Conservation (phyloP, 1,140 invertebrate species). For the Ceratosolen solmsi region DNA sequence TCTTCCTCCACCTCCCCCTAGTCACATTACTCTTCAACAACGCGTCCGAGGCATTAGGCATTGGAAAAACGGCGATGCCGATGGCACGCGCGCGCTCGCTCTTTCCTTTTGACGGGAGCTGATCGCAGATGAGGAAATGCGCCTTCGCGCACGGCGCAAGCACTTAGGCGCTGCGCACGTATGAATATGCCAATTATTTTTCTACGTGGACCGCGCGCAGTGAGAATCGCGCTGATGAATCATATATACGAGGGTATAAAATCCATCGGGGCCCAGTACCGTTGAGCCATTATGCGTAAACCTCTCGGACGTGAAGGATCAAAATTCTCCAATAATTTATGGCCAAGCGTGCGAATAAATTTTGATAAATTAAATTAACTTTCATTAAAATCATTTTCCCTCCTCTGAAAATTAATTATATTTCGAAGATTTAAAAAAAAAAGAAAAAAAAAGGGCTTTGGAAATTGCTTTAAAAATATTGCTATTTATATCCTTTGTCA, state of each 20-base stretch:
- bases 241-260: constrained; percentile 7
- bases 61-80: not conserved
- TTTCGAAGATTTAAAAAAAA: not conserved
- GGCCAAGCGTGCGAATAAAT: not conserved
- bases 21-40: no score
- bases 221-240: not conserved
- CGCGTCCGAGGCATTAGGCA: not conserved
- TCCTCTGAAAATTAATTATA: not conserved
- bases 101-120: not conserved
- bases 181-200: not conserved
- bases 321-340: constrained; percentile 9
- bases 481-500: not conserved
- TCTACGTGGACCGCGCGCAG: not conserved
- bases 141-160: not conserved
- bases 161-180: not conserved
- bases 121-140: not conserved
- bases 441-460: no score
- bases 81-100: not conserved
- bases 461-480: not conserved
- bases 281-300: not conserved
- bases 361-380: constrained; percentile 9
- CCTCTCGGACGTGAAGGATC: not conserved
- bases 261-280: not conserved
- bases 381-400: not conserved
- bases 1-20: no score